Evolutionary conservation across 2,888 invertebrate species (phyloP).

Genomic region (Allacma fusca): DNA sequence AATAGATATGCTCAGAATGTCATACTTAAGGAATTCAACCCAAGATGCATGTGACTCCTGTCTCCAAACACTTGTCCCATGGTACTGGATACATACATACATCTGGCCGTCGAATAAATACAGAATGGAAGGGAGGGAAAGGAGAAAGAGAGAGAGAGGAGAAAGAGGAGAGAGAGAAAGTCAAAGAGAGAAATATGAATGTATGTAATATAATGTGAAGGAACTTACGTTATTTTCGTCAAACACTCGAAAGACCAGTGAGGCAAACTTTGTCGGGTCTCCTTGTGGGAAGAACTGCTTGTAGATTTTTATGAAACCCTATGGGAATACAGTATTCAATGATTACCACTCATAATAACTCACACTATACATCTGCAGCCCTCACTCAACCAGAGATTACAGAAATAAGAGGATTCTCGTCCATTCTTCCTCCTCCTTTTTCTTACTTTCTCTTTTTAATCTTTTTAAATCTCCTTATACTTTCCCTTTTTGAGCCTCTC

Average conservation of each 20-base stretch:
- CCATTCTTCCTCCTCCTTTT: not conserved
- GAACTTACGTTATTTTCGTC: constrained; percentile 95
- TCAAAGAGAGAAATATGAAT: too few species aligned
- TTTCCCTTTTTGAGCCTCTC: not conserved
- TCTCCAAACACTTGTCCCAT: too few species aligned
- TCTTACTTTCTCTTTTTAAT: not conserved
- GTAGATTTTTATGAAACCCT: constrained; percentile 99
- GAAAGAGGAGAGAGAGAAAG: too few species aligned
- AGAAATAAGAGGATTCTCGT: constrained; percentile 36
- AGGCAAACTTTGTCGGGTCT: constrained; percentile 98
- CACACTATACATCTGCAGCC: not conserved
- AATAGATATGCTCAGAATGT: too few species aligned
- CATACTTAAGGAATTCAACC: too few species aligned
- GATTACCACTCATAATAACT: constrained; percentile 19
- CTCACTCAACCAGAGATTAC: not conserved
- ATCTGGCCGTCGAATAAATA: too few species aligned
- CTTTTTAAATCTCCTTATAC: not conserved
- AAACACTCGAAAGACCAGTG: constrained; percentile 96
- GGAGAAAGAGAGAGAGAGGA: too few species aligned
- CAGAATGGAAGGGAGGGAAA: not conserved
- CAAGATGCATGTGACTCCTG: too few species aligned
- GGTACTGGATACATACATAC: too few species aligned
- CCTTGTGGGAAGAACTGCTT: constrained; percentile 99
- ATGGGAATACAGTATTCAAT: constrained; percentile 62
- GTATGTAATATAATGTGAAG: too few species aligned